phyloP scores from a whole-genome alignment of 2,113 vertebrate genomes.

The Salminus brasiliensis region DNA sequence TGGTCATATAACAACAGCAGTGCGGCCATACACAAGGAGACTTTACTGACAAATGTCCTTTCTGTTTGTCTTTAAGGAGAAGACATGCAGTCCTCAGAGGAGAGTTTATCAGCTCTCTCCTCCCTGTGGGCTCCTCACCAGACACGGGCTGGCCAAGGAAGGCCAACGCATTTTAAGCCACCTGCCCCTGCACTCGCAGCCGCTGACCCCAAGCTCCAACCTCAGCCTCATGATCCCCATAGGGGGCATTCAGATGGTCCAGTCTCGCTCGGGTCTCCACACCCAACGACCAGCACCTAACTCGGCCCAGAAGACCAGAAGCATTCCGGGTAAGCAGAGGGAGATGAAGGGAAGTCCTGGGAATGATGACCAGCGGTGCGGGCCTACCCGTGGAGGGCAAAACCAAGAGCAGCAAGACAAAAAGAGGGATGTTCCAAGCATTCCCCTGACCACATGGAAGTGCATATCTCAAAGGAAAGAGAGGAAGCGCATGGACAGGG shows the following conservation, averaged over 20 bases:
- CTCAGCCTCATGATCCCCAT: constrained; percentile 88
- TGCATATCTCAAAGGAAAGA: constrained; percentile 45
- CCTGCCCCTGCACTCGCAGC: constrained; percentile 93
- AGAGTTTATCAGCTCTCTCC: constrained; percentile 38
- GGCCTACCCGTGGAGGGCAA: neutral
- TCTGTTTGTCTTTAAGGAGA: constrained; percentile 38
- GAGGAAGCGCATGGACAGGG: constrained; percentile 28
- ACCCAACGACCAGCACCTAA: constrained; percentile 64
- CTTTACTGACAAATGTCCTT: constrained; percentile 35
- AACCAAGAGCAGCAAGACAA: neutral
- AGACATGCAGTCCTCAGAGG: constrained; percentile 23
- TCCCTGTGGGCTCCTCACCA: constrained; percentile 55
- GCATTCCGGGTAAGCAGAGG: constrained; percentile 39
- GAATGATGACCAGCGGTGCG: neutral
- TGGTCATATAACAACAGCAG: constrained; percentile 1
- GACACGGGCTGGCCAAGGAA: constrained; percentile 65
- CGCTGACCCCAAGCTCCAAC: constrained; percentile 78
- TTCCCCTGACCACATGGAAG: constrained; percentile 48
- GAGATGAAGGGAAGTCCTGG: neutral
- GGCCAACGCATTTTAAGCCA: constrained; percentile 88
- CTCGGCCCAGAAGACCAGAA: constrained; percentile 67
- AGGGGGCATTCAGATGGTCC: constrained; percentile 95
- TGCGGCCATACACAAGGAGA: neutral
- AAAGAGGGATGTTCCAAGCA: constrained; percentile 2
- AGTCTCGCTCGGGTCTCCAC: constrained; percentile 79